Conservation (phyloP, 2,888 invertebrate species). For the Callosobruchus maculatus region DNA sequence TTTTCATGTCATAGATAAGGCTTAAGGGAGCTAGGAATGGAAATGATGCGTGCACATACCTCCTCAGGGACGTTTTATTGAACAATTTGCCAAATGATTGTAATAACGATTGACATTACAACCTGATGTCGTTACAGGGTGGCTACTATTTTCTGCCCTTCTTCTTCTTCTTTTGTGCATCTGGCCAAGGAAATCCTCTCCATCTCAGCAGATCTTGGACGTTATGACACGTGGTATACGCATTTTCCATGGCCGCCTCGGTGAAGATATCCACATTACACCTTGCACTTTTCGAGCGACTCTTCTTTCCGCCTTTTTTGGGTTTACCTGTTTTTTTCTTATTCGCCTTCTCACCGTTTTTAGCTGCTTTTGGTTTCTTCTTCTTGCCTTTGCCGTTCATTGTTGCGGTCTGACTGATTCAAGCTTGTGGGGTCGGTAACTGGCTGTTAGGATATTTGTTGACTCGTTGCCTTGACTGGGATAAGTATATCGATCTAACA, state of each 20-base stretch:
- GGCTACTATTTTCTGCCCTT: slow-evolving; percentile 60
- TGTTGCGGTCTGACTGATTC: neutral
- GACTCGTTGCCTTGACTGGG: neutral
- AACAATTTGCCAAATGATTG: no score
- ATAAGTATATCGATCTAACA: neutral
- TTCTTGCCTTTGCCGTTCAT: slow-evolving; percentile 31
- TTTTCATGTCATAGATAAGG: no score
- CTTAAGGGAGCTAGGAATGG: no score
- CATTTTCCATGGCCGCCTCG: slow-evolving; percentile 89
- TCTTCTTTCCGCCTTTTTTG: slow-evolving; percentile 30
- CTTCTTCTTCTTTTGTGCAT: slow-evolving; percentile 83
- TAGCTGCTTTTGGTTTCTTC: slow-evolving; percentile 28
- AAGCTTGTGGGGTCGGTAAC: neutral
- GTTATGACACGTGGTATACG: slow-evolving; percentile 90
- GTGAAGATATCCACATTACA: slow-evolving; percentile 82
- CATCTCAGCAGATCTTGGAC: slow-evolving; percentile 83
- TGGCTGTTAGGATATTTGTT: neutral
- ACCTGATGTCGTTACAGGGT: no score
- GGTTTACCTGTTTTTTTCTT: slow-evolving; percentile 25
- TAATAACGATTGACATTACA: no score
- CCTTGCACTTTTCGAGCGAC: slow-evolving; percentile 51
- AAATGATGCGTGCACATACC: no score
- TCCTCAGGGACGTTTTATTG: no score
- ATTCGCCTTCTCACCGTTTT: slow-evolving; percentile 26
- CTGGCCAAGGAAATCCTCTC: slow-evolving; percentile 87